Base-by-base conservation (phyloP, 2,888 invertebrate genomes). In the Cacoxenus indagator region DNA sequence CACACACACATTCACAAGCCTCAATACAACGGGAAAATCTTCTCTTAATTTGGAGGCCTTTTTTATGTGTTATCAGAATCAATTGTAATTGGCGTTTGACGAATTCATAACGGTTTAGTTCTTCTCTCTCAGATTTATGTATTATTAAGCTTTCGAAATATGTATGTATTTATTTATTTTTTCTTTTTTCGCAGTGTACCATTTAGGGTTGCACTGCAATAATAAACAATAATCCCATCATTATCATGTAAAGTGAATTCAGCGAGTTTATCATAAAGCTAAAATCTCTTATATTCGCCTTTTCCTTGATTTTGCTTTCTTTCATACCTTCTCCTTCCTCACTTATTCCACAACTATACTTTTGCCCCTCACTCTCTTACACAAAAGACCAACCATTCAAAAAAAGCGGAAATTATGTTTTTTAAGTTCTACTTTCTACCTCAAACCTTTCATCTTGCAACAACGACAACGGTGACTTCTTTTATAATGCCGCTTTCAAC, bases 331-430 rank as follows among this genome's bases (percentile, higher is more conserved):
- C 8, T 62, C 22, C 45, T 46, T 46, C n/a, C 22, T 24, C 24
- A 3, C 45, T 62, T 31, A 11, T 61, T 19, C 24, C 14, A 43
- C 24, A 43, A 4, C 6, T 29, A n/a, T n/a, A n/a, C 37, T 51
- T 65, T 59, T 37, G 26, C 62, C 29, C 22, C 65, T 55, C 27
- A 9, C 37, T 31, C 80, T 78, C 31, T 9, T 9, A 9, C 31
- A 31, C 37, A 14, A 11, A 8, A 14, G 37, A 14, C 57, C 37
- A 37, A 37, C 37, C 61, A 45, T 24, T 57, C 9, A 31, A 19
- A 62, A n/a, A 67, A 69, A 76, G 68, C 74, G 86, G 86, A 85
- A 86, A 86, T 86, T 85, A 86, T 82, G 78, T 84, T 68, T 46
- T 62, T 57, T 59, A 22, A 24, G n/a, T 69, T 73, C 71, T 66